Conservation (phyloP, 2,113 vertebrate genomes). For the Cryptomyrus ogoouensis region DNA sequence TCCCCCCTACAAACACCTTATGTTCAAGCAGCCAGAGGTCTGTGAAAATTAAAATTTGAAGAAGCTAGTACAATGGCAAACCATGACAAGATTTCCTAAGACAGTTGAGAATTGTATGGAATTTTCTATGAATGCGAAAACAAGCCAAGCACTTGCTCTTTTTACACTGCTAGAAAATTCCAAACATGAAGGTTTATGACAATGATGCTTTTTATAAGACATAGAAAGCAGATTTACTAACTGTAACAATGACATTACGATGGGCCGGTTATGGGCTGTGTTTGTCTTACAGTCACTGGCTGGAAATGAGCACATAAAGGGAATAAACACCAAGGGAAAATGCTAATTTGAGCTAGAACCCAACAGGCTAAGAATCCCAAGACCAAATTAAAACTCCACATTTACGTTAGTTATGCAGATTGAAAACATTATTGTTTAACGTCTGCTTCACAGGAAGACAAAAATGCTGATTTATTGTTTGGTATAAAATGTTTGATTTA, state of each 20-base stretch:
- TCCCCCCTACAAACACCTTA: not conserved
- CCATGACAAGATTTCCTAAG: not conserved
- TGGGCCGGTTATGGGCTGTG: not conserved
- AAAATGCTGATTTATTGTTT: not conserved
- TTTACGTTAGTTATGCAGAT: not conserved
- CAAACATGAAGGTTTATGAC: not conserved
- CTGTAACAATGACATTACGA: not conserved
- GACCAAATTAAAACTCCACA: not conserved
- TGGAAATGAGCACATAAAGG: not conserved
- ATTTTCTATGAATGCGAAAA: not conserved
- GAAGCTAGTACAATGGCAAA: not conserved
- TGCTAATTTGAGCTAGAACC: not conserved
- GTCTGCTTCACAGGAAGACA: not conserved
- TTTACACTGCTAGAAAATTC: not conserved
- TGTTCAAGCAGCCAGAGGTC: not conserved
- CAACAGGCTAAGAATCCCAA: not conserved
- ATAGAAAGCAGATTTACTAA: not conserved
- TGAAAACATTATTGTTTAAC: not conserved
- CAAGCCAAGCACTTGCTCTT: not conserved
- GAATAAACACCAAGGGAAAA: not conserved
- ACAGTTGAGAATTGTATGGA: not conserved
- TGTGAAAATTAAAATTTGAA: not conserved
- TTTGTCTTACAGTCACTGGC: not conserved
- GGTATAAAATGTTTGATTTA: not conserved
- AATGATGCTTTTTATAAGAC: not conserved